Percentiles rank a stretch among this genome's conserved stretches.
Conservation (phyloP, 2,113 vertebrate genomes). For the Dendrocopos noguchii region DNA sequence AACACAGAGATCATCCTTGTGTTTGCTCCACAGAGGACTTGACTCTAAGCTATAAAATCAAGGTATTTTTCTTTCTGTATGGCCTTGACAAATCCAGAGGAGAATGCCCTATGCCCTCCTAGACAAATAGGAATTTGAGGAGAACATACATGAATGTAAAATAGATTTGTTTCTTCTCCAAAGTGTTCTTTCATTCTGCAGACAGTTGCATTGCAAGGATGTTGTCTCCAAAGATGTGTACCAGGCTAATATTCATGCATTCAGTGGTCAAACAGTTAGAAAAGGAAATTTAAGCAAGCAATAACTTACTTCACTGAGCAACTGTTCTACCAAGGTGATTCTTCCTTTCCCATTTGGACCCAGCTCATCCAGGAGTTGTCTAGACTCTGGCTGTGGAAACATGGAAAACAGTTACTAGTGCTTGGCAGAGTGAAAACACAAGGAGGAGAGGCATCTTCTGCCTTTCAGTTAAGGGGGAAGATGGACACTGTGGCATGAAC, state of each 20-base stretch:
- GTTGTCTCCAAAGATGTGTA: neutral
- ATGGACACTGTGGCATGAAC: neutral
- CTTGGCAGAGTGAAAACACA: neutral
- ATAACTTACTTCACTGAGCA: slow-evolving; percentile 82
- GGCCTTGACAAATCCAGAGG: neutral
- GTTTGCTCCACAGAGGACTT: neutral
- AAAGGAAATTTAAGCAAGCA: neutral
- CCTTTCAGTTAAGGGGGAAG: neutral
- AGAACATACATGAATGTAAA: neutral
- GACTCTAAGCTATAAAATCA: neutral
- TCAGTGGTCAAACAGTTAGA: neutral
- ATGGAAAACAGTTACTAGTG: neutral
- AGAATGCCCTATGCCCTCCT: rapidly evolving
- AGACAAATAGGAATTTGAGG: neutral
- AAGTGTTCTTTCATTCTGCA: neutral
- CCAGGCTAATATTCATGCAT: neutral
- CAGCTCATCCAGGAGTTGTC: slow-evolving; percentile 80
- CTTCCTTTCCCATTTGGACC: slow-evolving; percentile 74
- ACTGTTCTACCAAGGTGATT: slow-evolving; percentile 76
- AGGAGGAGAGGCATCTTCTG: neutral
- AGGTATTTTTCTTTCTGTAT: neutral
- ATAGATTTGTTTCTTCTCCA: neutral
- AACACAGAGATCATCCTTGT: neutral
- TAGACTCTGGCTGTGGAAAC: slow-evolving; percentile 70
- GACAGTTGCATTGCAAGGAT: neutral